These are phyloP conservation scores for Gortyna flavago DNA, from an alignment of 2,888 invertebrate genomes.

Conservation along the genomic window DNA sequence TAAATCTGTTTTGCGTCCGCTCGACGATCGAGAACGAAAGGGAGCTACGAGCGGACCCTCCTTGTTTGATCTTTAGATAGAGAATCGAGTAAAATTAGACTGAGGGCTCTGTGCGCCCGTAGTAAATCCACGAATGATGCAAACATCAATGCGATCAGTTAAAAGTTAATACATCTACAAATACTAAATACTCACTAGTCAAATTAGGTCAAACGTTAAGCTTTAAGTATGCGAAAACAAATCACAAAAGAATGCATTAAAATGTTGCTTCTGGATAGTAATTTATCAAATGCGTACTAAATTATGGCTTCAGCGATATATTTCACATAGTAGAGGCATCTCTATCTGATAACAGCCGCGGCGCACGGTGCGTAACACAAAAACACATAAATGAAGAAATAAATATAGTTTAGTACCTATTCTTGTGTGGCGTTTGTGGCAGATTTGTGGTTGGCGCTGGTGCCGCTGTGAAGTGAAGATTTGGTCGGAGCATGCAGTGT, in stretches of 20 bases:
- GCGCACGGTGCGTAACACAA: slow-evolving; percentile 89
- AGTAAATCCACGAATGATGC: slow-evolving; percentile 63
- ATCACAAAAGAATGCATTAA: slow-evolving; percentile 88
- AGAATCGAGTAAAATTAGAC: slow-evolving; percentile 38
- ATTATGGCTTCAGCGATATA: slow-evolving; percentile 83
- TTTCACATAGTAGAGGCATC: slow-evolving; percentile 83
- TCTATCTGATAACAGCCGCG: slow-evolving; percentile 85
- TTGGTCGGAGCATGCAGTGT: slow-evolving; percentile 96
- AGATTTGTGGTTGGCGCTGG: slow-evolving; percentile 90
- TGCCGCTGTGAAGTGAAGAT: slow-evolving; percentile 90
- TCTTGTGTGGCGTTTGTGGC: slow-evolving; percentile 90
- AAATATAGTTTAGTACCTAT: slow-evolving; percentile 90
- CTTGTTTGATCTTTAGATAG: slow-evolving; percentile 37
- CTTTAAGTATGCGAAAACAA: slow-evolving; percentile 85
- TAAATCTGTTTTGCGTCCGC: slow-evolving; percentile 54
- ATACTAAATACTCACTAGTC: slow-evolving; percentile 76
- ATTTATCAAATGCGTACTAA: slow-evolving; percentile 84
- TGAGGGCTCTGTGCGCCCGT: slow-evolving; percentile 33
- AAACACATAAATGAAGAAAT: slow-evolving; percentile 87
- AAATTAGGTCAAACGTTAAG: slow-evolving; percentile 84
- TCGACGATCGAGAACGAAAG: slow-evolving; percentile 50
- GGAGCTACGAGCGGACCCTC: slow-evolving; percentile 54
- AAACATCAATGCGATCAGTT: slow-evolving; percentile 81
- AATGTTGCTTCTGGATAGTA: slow-evolving; percentile 85
- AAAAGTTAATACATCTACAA: slow-evolving; percentile 84